phyloP scores from a whole-genome alignment of 2,888 invertebrate genomes.

The Phortica okadai region DNA sequence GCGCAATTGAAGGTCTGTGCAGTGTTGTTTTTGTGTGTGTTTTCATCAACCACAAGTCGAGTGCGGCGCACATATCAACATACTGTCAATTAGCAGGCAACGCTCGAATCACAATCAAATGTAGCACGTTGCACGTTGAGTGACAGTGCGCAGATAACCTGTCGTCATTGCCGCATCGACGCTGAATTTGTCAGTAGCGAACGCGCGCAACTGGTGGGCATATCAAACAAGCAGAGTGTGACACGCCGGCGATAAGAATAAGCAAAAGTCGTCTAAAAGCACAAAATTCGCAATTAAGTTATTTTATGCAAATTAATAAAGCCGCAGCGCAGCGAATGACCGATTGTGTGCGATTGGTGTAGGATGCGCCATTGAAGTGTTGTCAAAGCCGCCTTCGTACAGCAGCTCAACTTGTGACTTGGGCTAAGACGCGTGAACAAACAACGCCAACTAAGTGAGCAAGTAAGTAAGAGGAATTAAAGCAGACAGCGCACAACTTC shows the following conservation, averaged over 20 bases:
- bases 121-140: background rate
- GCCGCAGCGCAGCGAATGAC: background rate
- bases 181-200: conserved; percentile 21
- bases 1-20: background rate
- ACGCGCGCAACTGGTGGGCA: conserved; percentile 19
- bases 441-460: background rate
- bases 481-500: background rate
- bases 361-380: conserved; percentile 9
- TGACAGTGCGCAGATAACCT: background rate
- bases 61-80: background rate
- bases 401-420: background rate
- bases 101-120: background rate
- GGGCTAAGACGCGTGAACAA: background rate
- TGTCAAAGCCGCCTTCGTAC: background rate
- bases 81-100: conserved; percentile 7
- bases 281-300: conserved; percentile 64
- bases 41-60: conserved; percentile 1
- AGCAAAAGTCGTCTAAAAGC: conserved; percentile 4
- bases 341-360: conserved; percentile 22
- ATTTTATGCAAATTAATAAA: conserved; percentile 67
- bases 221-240: conserved; percentile 47
- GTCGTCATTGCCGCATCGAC: background rate
- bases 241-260: conserved; percentile 60
- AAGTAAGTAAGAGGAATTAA: background rate
- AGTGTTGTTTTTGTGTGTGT: background rate